Base-by-base conservation (phyloP, 2,888 invertebrate genomes). In the Drosophila sordidula region DNA sequence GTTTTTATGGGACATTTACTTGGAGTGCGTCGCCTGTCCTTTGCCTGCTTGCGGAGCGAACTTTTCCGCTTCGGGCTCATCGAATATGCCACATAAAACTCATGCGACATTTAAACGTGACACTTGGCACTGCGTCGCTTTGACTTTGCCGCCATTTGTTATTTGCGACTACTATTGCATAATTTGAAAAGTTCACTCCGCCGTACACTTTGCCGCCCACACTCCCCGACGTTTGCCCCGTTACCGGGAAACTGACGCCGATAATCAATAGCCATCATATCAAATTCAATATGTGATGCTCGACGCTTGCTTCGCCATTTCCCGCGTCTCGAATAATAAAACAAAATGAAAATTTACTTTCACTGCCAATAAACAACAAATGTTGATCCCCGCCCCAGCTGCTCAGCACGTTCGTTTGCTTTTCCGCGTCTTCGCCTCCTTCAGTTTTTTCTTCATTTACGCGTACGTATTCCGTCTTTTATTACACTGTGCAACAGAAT, bases 261-360 rank as follows among this genome's bases (percentile, higher is more conserved):
- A 63, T 63, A 65, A 61, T 71, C 82, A 87, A 75, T 74, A 55
- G 59, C 44, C 22, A 64, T 59, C 68, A 57, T 71, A 75, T 73
- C 70, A 65, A 88, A 88, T 82, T 86, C 80, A 82, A 82, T 88
- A 87, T 86, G 42, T 61, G 54, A 59, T 62, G 54, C 65, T 50
- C 42, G 34, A 29, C 67, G 29, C 42, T 16, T 44, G 34, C 55
- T 54, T 14, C 51, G 67, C 36, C 65, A 39, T 64, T 70, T 75
- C 68, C 49, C 57, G 69, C 68, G 65, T 61, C 59, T 54, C 69
- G 66, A 78, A 86, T 73, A 86, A 84, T 73, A 78, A 75, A 81
- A 61, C 70, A 74, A 89, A 87, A 85, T 87, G 87, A 82, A 89
- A 89, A 82, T 82, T 86, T 75, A 75, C 86, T 87, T 75, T 52